A percentile compares a stretch with the other conserved stretches of the same genome.
These are phyloP conservation scores for Drosophila funebris DNA, from an alignment of 1,140 invertebrate species.

Conservation along the genomic window DNA sequence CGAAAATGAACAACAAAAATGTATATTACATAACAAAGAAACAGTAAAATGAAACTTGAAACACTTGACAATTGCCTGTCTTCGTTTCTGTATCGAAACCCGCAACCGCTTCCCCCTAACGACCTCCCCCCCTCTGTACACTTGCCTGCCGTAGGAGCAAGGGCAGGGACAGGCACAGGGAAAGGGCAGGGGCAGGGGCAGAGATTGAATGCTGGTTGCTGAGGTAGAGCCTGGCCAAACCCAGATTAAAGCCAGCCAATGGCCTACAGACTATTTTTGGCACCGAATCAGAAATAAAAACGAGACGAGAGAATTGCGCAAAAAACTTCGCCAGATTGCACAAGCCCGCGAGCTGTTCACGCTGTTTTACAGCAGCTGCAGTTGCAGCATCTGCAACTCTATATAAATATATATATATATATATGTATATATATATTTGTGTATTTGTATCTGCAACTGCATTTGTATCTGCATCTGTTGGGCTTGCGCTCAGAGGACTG, in stretches of 20 bases:
- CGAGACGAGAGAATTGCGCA: constrained; percentile 62
- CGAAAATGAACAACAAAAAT: constrained; percentile 65
- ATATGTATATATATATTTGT: no score
- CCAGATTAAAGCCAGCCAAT: constrained; percentile 46
- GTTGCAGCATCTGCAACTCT: constrained; percentile 4
- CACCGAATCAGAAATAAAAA: constrained; percentile 74
- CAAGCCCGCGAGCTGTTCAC: constrained; percentile 53
- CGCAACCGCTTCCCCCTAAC: neutral
- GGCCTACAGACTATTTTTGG: constrained; percentile 75
- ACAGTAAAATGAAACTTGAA: constrained; percentile 36
- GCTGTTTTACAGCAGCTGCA: constrained; percentile 41
- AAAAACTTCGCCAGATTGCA: constrained; percentile 46
- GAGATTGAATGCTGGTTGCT: no score
- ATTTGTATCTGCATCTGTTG: constrained; percentile 22
- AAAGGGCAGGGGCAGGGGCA: neutral
- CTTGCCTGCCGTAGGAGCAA: no score
- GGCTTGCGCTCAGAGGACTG: constrained; percentile 61
- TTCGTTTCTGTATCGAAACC: constrained; percentile 14
- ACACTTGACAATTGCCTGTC: constrained; percentile 21
- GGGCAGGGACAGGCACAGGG: neutral
- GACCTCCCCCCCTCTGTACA: no score
- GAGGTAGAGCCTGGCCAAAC: constrained; percentile 11
- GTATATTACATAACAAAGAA: constrained; percentile 75
- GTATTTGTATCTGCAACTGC: constrained; percentile 6
- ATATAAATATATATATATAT: no score